Base-by-base conservation (phyloP, 2,888 invertebrate genomes). In the Acleris holmiana region DNA sequence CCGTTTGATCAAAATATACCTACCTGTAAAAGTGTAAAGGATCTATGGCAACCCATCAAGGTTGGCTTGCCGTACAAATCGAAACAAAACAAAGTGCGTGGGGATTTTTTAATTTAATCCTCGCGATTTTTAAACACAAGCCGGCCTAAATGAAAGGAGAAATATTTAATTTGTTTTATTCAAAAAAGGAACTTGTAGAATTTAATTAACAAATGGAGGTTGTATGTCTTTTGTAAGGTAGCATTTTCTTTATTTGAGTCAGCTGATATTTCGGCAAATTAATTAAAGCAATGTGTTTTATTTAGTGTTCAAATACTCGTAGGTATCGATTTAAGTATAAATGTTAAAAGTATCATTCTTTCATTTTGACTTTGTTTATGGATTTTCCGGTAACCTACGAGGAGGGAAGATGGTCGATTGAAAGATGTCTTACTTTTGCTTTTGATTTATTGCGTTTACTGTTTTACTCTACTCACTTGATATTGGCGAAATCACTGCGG, bases 131-230 rank as follows among this genome's bases (percentile, higher is more conserved):
- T 7, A 35, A 18, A 18, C 5, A 29, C 19, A 6, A 15, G 35
- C 3, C 35, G 1, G 29, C 19, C 40, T 1, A n/a, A 53, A 40
- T 18, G 4, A 40, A 53, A 53, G 7, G n/a, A 6, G 15, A 40
- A 40, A 18, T 53, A 53, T 40, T 53, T 53, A 53, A 53, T 53
- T 53, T 19, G 35, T 21, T 40, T 40, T 15, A 29, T 18, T 13
- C 17, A 51, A 4, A 35, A 7, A 53, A 53, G 19, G 19, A 53
- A 53, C 6, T 44, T 40, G 51, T 35, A 40, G 40, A 53, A 53
- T 53, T 40, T 40, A 53, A 53, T 53, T 40, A 35, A 40, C 53
- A 21, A 53, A 40, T 35, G 19, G 7, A 53, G 40, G 40, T 53
- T 21, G n/a, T 2, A 40, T 35, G 19, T 53, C 53, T 53, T 51